A percentile compares a stretch with the other conserved stretches of the same genome.
Evolutionary conservation across 2,113 vertebrate genomes (phyloP).

Genomic region (Stegostoma tigrinum): DNA sequence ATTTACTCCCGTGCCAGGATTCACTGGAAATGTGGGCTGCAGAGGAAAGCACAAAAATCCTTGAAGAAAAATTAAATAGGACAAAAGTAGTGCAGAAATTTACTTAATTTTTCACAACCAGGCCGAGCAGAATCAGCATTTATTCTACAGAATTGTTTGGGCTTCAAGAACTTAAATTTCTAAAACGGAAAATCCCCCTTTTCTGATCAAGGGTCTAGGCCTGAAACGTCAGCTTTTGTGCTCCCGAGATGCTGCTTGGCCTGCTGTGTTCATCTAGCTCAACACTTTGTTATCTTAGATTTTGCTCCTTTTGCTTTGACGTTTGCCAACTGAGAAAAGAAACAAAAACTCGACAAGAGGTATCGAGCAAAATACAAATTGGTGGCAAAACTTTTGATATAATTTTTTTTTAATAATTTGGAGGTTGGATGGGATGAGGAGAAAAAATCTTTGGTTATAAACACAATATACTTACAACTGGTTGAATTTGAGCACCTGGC

Average conservation of each 20-base stretch:
- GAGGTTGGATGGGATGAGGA: too few relatives aligned
- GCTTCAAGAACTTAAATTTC: not conserved
- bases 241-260: too few relatives aligned
- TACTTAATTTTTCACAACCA: not conserved
- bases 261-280: too few relatives aligned
- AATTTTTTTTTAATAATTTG: too few relatives aligned
- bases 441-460: not conserved
- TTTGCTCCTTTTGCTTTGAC: not conserved
- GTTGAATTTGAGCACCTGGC: conserved; percentile 87
- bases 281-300: too few relatives aligned
- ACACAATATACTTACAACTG: conserved; percentile 69
- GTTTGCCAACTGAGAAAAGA: not conserved
- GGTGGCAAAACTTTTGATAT: not conserved
- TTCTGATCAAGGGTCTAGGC: too few relatives aligned
- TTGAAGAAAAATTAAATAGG: not conserved
- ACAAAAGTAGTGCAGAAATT: not conserved
- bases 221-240: too few relatives aligned
- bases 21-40: conserved; percentile 86
- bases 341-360: not conserved
- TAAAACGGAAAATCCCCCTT: not conserved
- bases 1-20: conserved; percentile 80
- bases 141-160: not conserved
- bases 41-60: conserved; percentile 46
- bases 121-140: not conserved
- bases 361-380: not conserved